These are phyloP conservation scores for Cercopithecus neglectus DNA, from an alignment of 2,797 vertebrate genomes.

Conservation along the genomic window DNA sequence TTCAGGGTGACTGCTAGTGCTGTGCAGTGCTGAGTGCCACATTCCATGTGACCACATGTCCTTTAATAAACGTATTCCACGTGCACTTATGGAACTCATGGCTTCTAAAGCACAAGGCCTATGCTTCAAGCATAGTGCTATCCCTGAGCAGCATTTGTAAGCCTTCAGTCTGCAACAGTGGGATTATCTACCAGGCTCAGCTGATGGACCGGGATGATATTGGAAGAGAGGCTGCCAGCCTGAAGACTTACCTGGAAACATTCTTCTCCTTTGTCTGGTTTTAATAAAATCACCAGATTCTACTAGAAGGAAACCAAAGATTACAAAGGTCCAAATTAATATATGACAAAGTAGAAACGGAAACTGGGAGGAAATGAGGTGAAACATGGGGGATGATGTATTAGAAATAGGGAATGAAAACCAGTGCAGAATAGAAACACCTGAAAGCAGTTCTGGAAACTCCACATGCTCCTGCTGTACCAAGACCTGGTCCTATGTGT, in stretches of 20 bases:
- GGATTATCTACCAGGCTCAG: constrained; percentile 11
- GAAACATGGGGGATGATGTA: constrained; percentile 67
- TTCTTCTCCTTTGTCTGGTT: constrained; percentile 73
- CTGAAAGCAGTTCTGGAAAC: constrained; percentile 10
- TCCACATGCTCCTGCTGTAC: not conserved
- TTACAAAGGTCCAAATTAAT: constrained; percentile 60
- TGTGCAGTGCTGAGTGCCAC: rapidly evolving
- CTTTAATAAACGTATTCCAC: not conserved
- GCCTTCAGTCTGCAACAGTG: constrained; percentile 44
- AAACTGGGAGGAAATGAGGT: constrained; percentile 74
- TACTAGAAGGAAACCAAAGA: constrained; percentile 75
- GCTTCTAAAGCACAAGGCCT: not conserved
- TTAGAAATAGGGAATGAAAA: constrained; percentile 57
- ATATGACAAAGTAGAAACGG: constrained; percentile 74
- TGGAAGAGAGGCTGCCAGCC: constrained; percentile 49
- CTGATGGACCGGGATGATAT: rapidly evolving
- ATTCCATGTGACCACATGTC: not conserved
- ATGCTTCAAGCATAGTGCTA: not conserved
- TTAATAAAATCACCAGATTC: constrained; percentile 78
- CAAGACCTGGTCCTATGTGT: not conserved
- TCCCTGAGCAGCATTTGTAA: constrained; percentile 29
- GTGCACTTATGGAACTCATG: rapidly evolving
- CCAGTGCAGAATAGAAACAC: constrained; percentile 48
- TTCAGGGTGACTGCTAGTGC: not conserved
- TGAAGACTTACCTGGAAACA: constrained; percentile 73